Base-by-base conservation (phyloP, 2,797 vertebrate genomes). In the Enteromius mattozi region DNA sequence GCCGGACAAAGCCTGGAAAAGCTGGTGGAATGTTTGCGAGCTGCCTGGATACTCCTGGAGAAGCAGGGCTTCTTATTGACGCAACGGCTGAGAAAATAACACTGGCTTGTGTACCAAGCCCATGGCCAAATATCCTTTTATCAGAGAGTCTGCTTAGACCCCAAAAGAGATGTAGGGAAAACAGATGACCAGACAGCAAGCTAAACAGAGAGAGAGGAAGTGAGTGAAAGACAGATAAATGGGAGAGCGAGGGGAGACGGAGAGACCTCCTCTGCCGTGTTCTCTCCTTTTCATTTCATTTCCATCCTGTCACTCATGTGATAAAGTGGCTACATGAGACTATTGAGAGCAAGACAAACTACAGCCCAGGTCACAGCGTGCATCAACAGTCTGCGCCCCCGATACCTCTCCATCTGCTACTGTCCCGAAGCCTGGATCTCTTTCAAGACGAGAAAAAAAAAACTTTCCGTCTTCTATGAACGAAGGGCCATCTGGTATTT, bases 1-100 rank as follows among this genome's bases (percentile, higher is more conserved):
- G 77, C 84, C 51, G 86, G 88, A 92, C 91, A 90, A 90, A 92
- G 90, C 87, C 87, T 87, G 87, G 90, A 89, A 88, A 90, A 87
- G 90, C 87, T 85, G 78, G 74, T 86, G 88, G 90, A 90, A 91
- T 92, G 91, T 92, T 92, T 92, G 91, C 88, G 80, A 88, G 90
- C 89, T 88, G 91, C 89, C 88, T 88, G 89, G 90, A 89, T 92
- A 91, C 91, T 86, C 77, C 16, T 80, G 71, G 84, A 76, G 83
- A 84, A 86, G 82, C 63, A 56, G 81, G 81, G 85, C 76, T 89
- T 87, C 85, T 78, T 90, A 88, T 91, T 90, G 88, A 88, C 85
- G 86, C 78, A 87, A 78, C 76, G 88, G 81, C 91, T 91, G 89
- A 90, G 88, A 92, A 91, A 91, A 91, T 90, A 92, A 88, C 90